These are phyloP conservation scores for Ginglymostoma cirratum DNA, from an alignment of 2,113 vertebrate species.

Conservation along the genomic window DNA sequence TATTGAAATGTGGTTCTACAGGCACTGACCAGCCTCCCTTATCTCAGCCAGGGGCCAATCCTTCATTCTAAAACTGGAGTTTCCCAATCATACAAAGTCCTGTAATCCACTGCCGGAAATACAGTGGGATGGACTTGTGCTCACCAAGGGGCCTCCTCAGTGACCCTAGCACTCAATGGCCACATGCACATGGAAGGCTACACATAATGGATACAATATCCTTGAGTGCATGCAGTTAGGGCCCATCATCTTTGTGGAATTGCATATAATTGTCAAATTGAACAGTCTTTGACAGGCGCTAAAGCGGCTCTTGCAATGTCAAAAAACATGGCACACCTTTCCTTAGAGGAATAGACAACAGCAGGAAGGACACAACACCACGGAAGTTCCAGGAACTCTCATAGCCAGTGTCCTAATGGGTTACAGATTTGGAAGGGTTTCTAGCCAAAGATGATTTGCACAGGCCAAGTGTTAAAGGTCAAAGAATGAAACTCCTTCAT, in stretches of 20 bases:
- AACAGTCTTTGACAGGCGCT: background rate
- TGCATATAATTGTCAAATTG: background rate
- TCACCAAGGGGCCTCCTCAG: background rate
- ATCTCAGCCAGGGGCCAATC: background rate
- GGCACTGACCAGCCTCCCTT: background rate
- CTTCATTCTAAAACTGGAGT: background rate
- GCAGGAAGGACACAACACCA: background rate
- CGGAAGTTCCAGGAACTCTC: background rate
- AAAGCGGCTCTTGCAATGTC: background rate
- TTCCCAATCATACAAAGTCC: background rate
- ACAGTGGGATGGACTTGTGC: background rate
- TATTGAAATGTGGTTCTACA: background rate
- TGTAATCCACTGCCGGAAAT: background rate
- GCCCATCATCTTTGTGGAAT: background rate
- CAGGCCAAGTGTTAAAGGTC: background rate
- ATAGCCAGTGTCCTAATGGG: background rate
- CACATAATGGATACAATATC: background rate
- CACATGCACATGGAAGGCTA: background rate
- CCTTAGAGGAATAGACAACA: background rate
- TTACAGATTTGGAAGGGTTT: background rate
- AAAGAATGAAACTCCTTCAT: background rate
- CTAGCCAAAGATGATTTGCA: background rate
- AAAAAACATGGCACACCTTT: background rate
- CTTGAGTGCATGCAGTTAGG: background rate
- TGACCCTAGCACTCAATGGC: background rate